Evolutionary conservation across 2,113 vertebrate species (phyloP), one percentile per base, ranked within the genome.

Genomic region (Sceloporus tristichus): DNA sequence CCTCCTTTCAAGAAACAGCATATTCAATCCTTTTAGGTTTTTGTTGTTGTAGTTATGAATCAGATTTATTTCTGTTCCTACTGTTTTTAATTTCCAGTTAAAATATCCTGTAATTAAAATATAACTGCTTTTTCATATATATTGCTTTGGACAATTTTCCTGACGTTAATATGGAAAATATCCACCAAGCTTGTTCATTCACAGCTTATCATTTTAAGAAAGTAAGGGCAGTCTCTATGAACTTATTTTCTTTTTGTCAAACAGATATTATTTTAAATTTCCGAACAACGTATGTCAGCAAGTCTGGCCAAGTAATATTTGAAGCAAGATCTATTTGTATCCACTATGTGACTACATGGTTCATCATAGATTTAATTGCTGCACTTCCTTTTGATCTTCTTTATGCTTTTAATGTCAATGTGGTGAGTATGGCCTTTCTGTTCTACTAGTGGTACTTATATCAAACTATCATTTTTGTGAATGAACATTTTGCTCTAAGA

Each of bases 331-430:
- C 98, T 92, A 99, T 99, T 97, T 99, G 98, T 94, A 98, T 99
- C 94, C 99, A 99, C 96, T 99, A 99, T 77, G 96, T 99, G 94
- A 99, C 99, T 83, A 99, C 98, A 0, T 99, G 99, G 99, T 99
- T 99, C 94, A 97, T 99, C 96, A 99, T 99, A 85, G 99, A 99
- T 94, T 97, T 99, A 94, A 98, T 99, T 82, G 99, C 99, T 38
- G 99, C 99, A 1, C 96, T 99, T 93, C 99, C 99, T 71, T 99
- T 99, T 95, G 99, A 99, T 93, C 98, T 99, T 84, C 98, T 99
- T 84, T 99, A 99, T 54, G 98, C 98, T 91, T 99, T 99, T 96
- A 99, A 98, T 82, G 98, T 99, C 97, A 99, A 98, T 88, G 99
- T 99, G 98, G 99, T 99, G 95, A 98, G 99, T 98, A 90, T 11